A percentile compares a stretch with the other conserved stretches of the same genome.
phyloP scores from a whole-genome alignment of 1,140 invertebrate genomes.

The Euura lappo region DNA sequence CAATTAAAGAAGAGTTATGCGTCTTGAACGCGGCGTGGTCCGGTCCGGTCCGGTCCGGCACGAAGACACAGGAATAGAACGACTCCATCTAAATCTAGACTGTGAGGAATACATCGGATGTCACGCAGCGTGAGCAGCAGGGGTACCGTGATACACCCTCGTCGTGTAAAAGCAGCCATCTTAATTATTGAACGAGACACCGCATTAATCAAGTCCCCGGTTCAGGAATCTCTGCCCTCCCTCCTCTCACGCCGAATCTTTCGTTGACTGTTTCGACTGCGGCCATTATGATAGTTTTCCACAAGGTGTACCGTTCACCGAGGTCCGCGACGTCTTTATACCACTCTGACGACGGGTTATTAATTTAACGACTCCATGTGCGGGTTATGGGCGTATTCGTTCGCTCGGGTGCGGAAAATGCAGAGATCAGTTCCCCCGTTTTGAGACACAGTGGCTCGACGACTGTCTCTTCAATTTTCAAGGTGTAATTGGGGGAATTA shows the following conservation, averaged over 20 bases:
- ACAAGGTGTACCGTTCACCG: not conserved
- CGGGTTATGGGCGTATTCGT: too few relatives aligned
- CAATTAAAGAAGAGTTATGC: too few relatives aligned
- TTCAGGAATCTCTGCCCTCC: not conserved
- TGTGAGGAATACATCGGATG: not conserved
- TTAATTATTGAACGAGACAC: not conserved
- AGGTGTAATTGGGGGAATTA: conserved; percentile 55
- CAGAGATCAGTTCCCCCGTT: too few relatives aligned
- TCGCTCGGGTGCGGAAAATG: too few relatives aligned
- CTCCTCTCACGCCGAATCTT: not conserved
- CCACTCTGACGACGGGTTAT: not conserved
- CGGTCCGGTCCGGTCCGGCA: too few relatives aligned
- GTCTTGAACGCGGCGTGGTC: too few relatives aligned
- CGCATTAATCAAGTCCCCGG: not conserved
- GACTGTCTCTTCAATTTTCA: not conserved
- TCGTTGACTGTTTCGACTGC: not conserved
- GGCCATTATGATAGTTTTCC: not conserved
- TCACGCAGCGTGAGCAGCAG: not conserved
- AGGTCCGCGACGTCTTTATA: not conserved
- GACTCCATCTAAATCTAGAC: not conserved
- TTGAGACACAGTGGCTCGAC: too few relatives aligned
- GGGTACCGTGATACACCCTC: not conserved
- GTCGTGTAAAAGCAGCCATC: not conserved
- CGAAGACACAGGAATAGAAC: not conserved
- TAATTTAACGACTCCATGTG: not conserved